Base-by-base conservation (phyloP, 2,797 vertebrate genomes). In the Trachops cirrhosus region DNA sequence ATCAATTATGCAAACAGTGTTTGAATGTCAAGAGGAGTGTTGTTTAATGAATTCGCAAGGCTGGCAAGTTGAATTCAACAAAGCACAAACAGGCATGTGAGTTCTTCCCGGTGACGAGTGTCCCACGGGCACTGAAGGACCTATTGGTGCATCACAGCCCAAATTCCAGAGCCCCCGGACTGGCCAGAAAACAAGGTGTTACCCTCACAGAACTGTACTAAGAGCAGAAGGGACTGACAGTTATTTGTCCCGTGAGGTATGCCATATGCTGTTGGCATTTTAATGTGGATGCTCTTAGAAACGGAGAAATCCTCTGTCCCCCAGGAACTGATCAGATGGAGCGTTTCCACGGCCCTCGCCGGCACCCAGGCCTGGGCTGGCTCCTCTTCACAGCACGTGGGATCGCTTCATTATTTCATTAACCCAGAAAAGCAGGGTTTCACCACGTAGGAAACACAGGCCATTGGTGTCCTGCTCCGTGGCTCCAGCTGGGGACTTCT, bases 1-100 rank as follows among this genome's bases (percentile, higher is more conserved):
- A 95, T 84, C 71, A 73, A 9, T 91, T 96, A 94, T 84, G 78
- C 41, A 97, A 88, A 89, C 2, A 73, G 44, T 73, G 52, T 91
- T 94, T 84, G 89, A 93, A 89, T 75, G 32, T 95, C 62, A 87
- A 75, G 88, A 93, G 78, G n/a, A 91, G 95, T 91, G 26, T 50
- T 52, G 57, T 79, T 92, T 54, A 89, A 92, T 62, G 88, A 57
- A 78, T 95, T 82, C n/a, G 37, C 18, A 71, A 59, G 50, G 32
- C 39, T 52, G 24, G 37, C 48, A 57, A 52, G 82, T 74, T 78
- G 48, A 92, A 64, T 37, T 80, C 92, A 64, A 84, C 52, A 37
- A 91, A 84, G 19, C 52, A 62, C 32, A 44, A 18, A 48, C 1
- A 83, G 16, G 34, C 74, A 11, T 48, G 5, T 9, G 6, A 50